Evolutionary conservation across 2,797 vertebrate species (phyloP), one percentile per base, ranked within the genome.

Genomic region (Pteropus rufus): DNA sequence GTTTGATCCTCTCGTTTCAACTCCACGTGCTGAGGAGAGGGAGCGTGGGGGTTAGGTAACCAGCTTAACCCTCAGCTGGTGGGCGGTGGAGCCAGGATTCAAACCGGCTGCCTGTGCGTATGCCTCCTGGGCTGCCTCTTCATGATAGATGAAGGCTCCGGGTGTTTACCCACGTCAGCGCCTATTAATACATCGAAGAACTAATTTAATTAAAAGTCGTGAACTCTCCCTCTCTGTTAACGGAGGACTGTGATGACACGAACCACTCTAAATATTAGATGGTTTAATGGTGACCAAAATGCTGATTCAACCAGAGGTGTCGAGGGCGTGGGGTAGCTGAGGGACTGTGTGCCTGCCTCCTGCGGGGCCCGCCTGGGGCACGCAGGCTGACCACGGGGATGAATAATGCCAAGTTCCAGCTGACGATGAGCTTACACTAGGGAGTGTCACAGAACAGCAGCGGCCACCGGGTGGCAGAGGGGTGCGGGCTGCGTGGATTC

Each of bases 361-460:
- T 0, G 0, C 41, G 0, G n/a, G 76, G 46, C 39, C 39, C 10
- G 23, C 10, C 0, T 0, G n/a, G 85, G 36, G 16, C 76, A 9
- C 41, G 31, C 7, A 10, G 12, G 36, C 80, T 0, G 44, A 60
- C 18, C n/a, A 36, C 73, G 0, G 0, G 1, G n/a, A 2, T 9
- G 31, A 21, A 11, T 1, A 3, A 65, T 31, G 8, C 19, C 5
- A 4, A 34, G 69, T 3, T n/a, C 15, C 46, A 21, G 46, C 82
- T 9, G 14, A 1, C 0, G 0, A 1, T 5, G 19, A 65, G 34
- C 34, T 93, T 34, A 5, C 46, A 8, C 12, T 18, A 69, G 2
- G 1, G 36, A 21, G 70, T 1, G 0, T 6, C 21, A 4, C 46
- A 0, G 1, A 11, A 6, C 1, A 24, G n/a, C 72, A 52, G 10